Percentiles rank a stretch among this genome's conserved stretches.
phyloP scores from a whole-genome alignment of 2,797 vertebrate genomes.

The Glossophaga mutica region DNA sequence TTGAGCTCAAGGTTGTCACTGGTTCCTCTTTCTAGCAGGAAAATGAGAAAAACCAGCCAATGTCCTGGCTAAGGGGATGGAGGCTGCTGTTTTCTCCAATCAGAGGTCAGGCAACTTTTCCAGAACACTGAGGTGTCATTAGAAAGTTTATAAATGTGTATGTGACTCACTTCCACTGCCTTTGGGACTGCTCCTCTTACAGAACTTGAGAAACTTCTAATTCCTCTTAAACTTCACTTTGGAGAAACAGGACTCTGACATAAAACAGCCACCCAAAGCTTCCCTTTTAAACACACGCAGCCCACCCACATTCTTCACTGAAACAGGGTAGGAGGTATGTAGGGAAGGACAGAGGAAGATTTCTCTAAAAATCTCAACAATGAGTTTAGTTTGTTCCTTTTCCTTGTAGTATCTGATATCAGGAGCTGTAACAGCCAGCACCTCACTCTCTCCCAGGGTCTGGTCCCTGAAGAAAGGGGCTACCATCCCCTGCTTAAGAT shows the following conservation, averaged over 20 bases:
- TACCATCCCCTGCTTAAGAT: background rate
- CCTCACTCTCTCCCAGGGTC: background rate
- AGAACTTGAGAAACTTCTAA: background rate
- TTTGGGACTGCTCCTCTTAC: background rate
- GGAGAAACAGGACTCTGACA: background rate
- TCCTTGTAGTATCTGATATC: background rate
- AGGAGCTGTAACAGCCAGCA: background rate
- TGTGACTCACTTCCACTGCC: background rate
- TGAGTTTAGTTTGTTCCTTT: background rate
- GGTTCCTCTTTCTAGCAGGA: background rate
- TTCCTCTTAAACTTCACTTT: background rate
- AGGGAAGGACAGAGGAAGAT: background rate
- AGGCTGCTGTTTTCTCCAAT: background rate
- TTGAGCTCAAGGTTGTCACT: background rate
- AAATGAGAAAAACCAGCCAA: background rate
- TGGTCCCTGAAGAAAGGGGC: too few species aligned
- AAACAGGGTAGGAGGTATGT: accelerated
- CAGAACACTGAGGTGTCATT: background rate
- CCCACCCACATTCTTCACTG: background rate
- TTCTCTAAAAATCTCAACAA: background rate
- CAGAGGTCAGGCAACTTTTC: background rate
- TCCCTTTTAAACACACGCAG: background rate
- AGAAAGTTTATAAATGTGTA: background rate
- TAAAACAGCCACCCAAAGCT: background rate
- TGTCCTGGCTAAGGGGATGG: background rate